Evolutionary conservation across 2,888 invertebrate species (phyloP), one percentile per base, ranked within the genome.

Genomic region (Dusona sp.): DNA sequence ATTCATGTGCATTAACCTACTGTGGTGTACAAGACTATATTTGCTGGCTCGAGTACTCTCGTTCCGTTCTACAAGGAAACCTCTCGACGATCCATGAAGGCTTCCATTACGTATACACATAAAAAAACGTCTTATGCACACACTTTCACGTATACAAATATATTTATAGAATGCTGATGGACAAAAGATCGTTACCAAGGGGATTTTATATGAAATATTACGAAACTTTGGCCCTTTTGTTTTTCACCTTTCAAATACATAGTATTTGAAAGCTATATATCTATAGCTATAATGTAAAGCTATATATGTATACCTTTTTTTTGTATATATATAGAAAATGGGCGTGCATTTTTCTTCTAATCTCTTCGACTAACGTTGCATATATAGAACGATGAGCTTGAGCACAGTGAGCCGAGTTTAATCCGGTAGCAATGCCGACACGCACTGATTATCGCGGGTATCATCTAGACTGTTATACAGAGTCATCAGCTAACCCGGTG

Each of bases 391-490:
- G 51, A 38, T 72, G 73, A 42, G 75, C 70, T 84, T 81, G 64
- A 84, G 33, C 68, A 80, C 70, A 75, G 74, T 22, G 45, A 80
- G 80, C 57, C 64, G 67, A 42, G 65, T 75, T 90, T 88, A 88
- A 89, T 88, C 89, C 89, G 85, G 88, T 87, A 74, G 89, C 89
- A 82, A 88, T 89, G 88, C 85, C 90, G 90, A 90, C 88, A 89
- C 87, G 91, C 91, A 87, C 90, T 90, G 91, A 90, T 91, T 89
- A 89, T 89, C 88, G 67, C 65, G 70, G 72, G 81, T 70, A 80
- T 83, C 79, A 81, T 81, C 74, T 45, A 67, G 16, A 67, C 72
- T 74, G 29, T 74, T 67, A 80, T 73, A 80, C 29, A 42, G 16
- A 73, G 45, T 25, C 33, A 57, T 65, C 48, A 36, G 61, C 29